phyloP scores from a whole-genome alignment of 2,888 invertebrate genomes.

The Oligia latruncula region DNA sequence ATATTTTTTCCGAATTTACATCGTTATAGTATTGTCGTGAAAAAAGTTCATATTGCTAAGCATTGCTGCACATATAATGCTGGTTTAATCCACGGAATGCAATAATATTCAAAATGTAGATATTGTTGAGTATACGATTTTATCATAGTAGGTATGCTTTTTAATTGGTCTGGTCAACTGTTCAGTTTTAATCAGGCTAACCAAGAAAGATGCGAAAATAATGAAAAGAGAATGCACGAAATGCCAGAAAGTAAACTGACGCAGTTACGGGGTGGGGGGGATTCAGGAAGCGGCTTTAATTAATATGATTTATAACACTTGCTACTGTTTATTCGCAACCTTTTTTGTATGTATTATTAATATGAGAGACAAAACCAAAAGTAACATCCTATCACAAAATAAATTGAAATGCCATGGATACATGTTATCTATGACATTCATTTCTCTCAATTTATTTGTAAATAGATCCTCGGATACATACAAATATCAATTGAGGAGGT shows the following conservation, averaged over 20 bases:
- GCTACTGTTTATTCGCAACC: slow-evolving; percentile 55
- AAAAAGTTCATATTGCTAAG: slow-evolving; percentile 16
- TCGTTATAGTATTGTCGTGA: slow-evolving; percentile 42
- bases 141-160: neutral
- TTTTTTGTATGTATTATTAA: slow-evolving; percentile 36
- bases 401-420: slow-evolving; percentile 41
- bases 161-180: slow-evolving; percentile 46
- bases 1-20: slow-evolving; percentile 59
- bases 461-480: slow-evolving; percentile 46
- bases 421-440: slow-evolving; percentile 42
- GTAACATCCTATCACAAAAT: slow-evolving; percentile 28
- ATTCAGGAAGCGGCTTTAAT: slow-evolving; percentile 58
- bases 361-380: slow-evolving; percentile 23
- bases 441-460: slow-evolving; percentile 54
- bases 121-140: slow-evolving; percentile 8
- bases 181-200: slow-evolving; percentile 50
- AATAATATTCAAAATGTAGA: neutral
- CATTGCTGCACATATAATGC: slow-evolving; percentile 6
- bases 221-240: slow-evolving; percentile 55
- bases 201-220: slow-evolving; percentile 51
- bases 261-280: slow-evolving; percentile 1
- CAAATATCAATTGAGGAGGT: slow-evolving; percentile 53
- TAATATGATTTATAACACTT: slow-evolving; percentile 64
- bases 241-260: slow-evolving; percentile 35
- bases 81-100: slow-evolving; percentile 19